A percentile compares a stretch with the other conserved stretches of the same genome.
Evolutionary conservation across 2,888 invertebrate species (phyloP).

Genomic region (Clunio marinus): DNA sequence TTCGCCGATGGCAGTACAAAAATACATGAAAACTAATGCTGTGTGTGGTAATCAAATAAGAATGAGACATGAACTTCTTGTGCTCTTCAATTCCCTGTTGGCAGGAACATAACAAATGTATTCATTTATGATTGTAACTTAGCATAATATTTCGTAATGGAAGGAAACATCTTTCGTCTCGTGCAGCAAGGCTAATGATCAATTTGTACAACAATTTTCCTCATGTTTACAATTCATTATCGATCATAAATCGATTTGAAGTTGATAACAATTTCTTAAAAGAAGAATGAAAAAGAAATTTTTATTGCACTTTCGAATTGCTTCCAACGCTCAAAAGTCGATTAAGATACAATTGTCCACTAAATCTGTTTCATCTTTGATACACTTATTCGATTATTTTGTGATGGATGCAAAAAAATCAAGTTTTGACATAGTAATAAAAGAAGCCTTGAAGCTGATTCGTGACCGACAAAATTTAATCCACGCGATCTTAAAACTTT

Average conservation of each 20-base stretch:
- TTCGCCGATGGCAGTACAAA: constrained; percentile 30
- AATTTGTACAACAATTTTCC: background rate
- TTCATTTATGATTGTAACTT: too few species aligned
- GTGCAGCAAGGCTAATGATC: constrained; percentile 5
- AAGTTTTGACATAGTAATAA: constrained; percentile 8
- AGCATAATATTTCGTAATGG: too few species aligned
- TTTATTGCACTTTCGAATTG: too few species aligned
- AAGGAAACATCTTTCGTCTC: too few species aligned
- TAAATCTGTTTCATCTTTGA: constrained; percentile 2
- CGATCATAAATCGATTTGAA: background rate
- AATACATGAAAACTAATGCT: constrained; percentile 24
- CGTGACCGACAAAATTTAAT: constrained; percentile 38
- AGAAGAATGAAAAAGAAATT: too few species aligned
- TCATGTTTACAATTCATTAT: background rate
- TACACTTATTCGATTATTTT: constrained; percentile 2
- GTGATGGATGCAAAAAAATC: background rate
- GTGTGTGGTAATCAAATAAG: constrained; percentile 38
- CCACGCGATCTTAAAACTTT: constrained; percentile 10
- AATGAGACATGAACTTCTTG: constrained; percentile 37
- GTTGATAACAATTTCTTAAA: constrained; percentile 14
- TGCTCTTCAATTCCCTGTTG: constrained; percentile 30
- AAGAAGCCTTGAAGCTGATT: constrained; percentile 22
- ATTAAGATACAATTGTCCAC: too few species aligned
- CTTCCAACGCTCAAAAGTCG: too few species aligned
- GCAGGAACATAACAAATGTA: background rate